Conservation (phyloP, 2,888 invertebrate species). For the Lasioglossum oenotherae region DNA sequence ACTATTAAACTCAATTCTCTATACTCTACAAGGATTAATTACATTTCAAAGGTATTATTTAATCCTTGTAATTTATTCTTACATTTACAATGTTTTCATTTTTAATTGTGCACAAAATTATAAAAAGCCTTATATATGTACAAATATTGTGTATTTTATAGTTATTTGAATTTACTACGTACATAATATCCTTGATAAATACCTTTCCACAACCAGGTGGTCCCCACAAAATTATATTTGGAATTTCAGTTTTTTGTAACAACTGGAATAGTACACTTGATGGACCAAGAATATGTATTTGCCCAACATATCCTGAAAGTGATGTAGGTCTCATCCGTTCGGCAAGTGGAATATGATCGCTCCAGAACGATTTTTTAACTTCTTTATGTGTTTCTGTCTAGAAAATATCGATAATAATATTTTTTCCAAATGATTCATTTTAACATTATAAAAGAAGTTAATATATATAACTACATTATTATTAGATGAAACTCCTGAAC, state of each 20-base stretch:
- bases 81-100: neutral
- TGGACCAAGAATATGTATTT: constrained; percentile 89
- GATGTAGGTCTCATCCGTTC: constrained; percentile 90
- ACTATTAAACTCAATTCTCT: neutral
- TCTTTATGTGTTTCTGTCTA: constrained; percentile 51
- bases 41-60: neutral
- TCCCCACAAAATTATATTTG: constrained; percentile 94
- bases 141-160: neutral
- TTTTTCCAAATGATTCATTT: neutral
- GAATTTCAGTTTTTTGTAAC: constrained; percentile 88
- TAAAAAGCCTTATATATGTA: neutral
- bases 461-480: constrained; percentile 34
- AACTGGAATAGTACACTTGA: constrained; percentile 88
- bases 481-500: neutral
- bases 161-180: neutral
- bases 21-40: neutral
- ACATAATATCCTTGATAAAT: constrained; percentile 49
- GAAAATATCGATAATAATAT: constrained; percentile 25
- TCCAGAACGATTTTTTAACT: constrained; percentile 51
- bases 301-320: constrained; percentile 90
- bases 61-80: neutral
- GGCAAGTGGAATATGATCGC: constrained; percentile 87
- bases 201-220: constrained; percentile 95
- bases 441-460: neutral
- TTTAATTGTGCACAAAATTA: neutral